phyloP scores from a whole-genome alignment of 2,797 vertebrate species.

The Enteromius argenteus region DNA sequence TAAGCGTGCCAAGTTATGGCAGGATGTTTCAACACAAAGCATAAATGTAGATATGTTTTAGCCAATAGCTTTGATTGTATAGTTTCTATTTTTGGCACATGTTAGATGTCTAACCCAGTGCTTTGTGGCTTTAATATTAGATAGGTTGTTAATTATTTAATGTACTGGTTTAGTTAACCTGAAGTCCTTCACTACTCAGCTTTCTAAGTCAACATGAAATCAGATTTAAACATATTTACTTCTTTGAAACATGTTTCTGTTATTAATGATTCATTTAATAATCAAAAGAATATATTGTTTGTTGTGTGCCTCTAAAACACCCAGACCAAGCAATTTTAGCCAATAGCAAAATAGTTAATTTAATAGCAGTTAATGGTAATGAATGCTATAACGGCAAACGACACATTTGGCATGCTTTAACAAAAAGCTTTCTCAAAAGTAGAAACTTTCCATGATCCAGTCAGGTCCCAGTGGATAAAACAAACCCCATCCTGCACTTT shows the following conservation, averaged over 20 bases:
- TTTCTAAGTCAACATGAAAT: neutral
- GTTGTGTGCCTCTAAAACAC: neutral
- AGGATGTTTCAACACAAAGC: neutral
- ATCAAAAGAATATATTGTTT: neutral
- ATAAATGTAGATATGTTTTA: neutral
- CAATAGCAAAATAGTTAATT: neutral
- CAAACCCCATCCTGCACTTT: neutral
- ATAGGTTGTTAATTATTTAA: constrained; percentile 19
- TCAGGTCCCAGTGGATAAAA: neutral
- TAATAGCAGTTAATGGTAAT: neutral
- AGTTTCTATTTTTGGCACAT: neutral
- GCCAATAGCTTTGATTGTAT: neutral
- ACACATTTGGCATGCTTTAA: neutral
- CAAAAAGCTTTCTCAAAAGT: neutral
- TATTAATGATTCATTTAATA: neutral
- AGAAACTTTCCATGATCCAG: constrained; percentile 7
- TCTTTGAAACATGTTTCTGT: neutral
- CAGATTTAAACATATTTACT: neutral
- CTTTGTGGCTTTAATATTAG: constrained; percentile 11
- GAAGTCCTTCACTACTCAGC: neutral
- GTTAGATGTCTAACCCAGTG: neutral
- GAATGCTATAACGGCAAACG: too few species aligned
- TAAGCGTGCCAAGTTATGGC: constrained; percentile 10
- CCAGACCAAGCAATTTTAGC: neutral
- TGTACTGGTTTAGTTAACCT: neutral